A percentile compares a stretch with the other conserved stretches of the same genome.
Evolutionary conservation across 2,113 vertebrate species (phyloP).

Genomic region (Prunella himalayana): DNA sequence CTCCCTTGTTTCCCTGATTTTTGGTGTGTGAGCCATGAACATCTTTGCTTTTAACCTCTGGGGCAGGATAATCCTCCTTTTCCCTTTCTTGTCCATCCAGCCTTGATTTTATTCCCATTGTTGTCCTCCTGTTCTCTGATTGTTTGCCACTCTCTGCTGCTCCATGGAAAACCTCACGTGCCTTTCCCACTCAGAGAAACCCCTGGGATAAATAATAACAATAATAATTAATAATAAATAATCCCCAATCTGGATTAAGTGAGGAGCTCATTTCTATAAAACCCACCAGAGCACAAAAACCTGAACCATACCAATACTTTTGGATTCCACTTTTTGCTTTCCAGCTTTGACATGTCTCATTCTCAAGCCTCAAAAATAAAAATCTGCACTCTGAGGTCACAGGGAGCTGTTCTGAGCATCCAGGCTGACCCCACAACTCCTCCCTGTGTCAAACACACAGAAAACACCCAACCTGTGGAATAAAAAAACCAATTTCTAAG

Average conservation of each 20-base stretch:
- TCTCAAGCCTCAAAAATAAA: neutral
- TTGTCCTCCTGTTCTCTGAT: neutral
- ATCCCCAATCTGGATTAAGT: neutral
- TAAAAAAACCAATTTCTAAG: accelerated
- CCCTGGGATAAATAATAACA: neutral
- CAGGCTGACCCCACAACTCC: neutral
- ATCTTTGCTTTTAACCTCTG: neutral
- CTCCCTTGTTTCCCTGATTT: neutral
- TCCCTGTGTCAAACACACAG: neutral
- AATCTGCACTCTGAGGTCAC: neutral
- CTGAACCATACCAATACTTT: neutral
- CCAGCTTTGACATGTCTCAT: neutral
- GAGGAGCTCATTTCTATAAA: neutral
- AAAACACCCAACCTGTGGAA: neutral
- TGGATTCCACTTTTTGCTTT: neutral
- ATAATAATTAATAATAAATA: too few species aligned
- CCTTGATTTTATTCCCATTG: neutral
- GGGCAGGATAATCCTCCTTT: neutral
- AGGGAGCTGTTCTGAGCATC: neutral
- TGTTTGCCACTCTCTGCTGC: neutral
- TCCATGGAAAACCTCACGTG: neutral
- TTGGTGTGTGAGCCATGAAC: accelerated
- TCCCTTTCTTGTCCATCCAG: neutral
- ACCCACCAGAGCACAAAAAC: neutral
- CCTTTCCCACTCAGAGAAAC: neutral